These are phyloP conservation scores for Oikopleura dioica DNA, from an alignment of 23 tunicate species.

Conservation along the genomic window DNA sequence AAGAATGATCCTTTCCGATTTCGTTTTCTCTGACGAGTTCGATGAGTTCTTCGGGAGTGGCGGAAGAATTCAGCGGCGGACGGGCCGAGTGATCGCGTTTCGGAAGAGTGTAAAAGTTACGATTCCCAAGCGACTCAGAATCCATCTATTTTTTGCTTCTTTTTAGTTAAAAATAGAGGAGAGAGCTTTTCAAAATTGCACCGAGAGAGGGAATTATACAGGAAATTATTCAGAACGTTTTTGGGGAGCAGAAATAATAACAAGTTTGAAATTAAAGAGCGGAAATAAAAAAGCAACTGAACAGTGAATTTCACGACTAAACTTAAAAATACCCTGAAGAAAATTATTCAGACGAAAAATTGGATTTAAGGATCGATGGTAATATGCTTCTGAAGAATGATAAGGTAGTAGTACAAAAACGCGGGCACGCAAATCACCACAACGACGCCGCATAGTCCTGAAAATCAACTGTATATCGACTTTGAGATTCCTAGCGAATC, in stretches of 20 bases:
- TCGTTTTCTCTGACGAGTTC: conserved; percentile 26
- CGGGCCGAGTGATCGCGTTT: background rate
- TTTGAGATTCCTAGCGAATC: too few species aligned
- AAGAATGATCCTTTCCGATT: conserved; percentile 45
- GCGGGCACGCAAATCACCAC: background rate
- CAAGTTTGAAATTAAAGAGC: too few species aligned
- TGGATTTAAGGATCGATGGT: too few species aligned
- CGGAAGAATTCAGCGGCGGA: conserved; percentile 1
- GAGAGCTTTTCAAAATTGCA: too few species aligned
- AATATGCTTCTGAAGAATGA: background rate
- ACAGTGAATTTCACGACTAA: too few species aligned
- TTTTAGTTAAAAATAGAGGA: background rate
- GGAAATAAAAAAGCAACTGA: too few species aligned
- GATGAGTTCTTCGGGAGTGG: conserved; percentile 18
- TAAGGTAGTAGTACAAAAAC: background rate
- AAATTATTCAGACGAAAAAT: too few species aligned
- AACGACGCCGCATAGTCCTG: background rate
- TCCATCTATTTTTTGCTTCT: background rate
- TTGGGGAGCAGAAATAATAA: too few species aligned
- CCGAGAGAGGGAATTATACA: too few species aligned
- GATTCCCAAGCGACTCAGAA: background rate
- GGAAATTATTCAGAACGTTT: too few species aligned
- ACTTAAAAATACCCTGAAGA: too few species aligned
- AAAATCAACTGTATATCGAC: too few species aligned
- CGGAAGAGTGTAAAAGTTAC: conserved; percentile 7